Evolutionary conservation across 2,113 vertebrate genomes (phyloP).

Genomic region (Toxotes chatareus): DNA sequence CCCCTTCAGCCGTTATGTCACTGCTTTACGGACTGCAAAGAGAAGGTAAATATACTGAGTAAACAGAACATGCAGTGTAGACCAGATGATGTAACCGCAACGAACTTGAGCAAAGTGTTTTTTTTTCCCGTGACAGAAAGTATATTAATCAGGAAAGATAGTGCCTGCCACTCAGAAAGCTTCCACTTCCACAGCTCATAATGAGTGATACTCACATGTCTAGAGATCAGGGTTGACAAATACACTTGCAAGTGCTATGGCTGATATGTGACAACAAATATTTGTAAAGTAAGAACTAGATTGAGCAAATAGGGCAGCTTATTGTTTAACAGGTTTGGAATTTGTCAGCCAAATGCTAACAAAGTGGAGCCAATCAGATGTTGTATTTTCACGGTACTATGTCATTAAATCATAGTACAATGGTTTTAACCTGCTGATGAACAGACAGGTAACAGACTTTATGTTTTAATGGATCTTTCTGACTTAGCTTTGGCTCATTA

Average conservation of each 20-base stretch:
- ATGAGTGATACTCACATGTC: not conserved
- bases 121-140: not conserved
- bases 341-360: not conserved
- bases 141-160: not conserved
- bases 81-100: not conserved
- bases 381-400: not conserved
- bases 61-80: not conserved
- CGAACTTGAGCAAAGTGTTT: not conserved
- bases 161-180: not conserved
- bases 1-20: not conserved
- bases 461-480: not conserved
- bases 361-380: not conserved
- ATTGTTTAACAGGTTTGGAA: conserved; percentile 1
- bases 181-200: not conserved
- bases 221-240: not conserved
- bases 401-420: not conserved
- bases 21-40: not conserved
- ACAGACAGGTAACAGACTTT: not conserved
- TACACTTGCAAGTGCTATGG: not conserved
- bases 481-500: not conserved
- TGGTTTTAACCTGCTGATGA: not conserved
- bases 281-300: not conserved
- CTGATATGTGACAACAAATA: conserved; percentile 22
- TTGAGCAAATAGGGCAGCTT: conserved; percentile 5
- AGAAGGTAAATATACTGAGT: conserved; percentile 8